phyloP scores from a whole-genome alignment of 2,888 invertebrate genomes.

The Acleris laterana region DNA sequence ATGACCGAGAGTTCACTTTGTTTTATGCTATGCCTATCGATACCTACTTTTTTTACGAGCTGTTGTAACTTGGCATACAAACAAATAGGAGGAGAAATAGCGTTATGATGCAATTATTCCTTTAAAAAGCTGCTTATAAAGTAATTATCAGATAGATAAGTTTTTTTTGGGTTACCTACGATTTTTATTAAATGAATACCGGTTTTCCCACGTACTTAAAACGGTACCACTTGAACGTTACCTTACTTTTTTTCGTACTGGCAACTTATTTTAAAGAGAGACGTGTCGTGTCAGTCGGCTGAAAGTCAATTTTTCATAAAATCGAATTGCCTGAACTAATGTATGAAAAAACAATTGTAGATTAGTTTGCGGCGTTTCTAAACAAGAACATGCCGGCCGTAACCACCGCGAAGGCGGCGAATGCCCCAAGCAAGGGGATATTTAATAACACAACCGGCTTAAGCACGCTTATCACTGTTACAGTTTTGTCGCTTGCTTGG shows the following conservation, averaged over 20 bases:
- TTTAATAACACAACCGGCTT: constrained; percentile 84
- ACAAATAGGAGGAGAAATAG: no score
- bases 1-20: no score
- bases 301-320: constrained; percentile 75
- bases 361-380: constrained; percentile 52
- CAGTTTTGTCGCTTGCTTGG: constrained; percentile 97
- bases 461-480: constrained; percentile 95
- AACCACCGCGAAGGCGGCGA: constrained; percentile 57
- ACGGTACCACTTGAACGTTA: constrained; percentile 24
- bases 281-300: constrained; percentile 78
- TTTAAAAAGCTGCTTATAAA: no score
- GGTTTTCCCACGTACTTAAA: constrained; percentile 9
- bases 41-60: no score
- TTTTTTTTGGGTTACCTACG: no score
- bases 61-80: no score
- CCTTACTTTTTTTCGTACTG: constrained; percentile 45
- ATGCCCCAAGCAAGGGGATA: constrained; percentile 65
- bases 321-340: constrained; percentile 74
- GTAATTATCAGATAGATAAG: no score
- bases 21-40: no score
- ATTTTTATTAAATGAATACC: background rate
- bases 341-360: constrained; percentile 72
- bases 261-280: constrained; percentile 67
- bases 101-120: no score
- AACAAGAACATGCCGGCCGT: constrained; percentile 79